These are phyloP conservation scores for Drosophila mercatorum DNA, from an alignment of 2,888 invertebrate species.

Conservation along the genomic window DNA sequence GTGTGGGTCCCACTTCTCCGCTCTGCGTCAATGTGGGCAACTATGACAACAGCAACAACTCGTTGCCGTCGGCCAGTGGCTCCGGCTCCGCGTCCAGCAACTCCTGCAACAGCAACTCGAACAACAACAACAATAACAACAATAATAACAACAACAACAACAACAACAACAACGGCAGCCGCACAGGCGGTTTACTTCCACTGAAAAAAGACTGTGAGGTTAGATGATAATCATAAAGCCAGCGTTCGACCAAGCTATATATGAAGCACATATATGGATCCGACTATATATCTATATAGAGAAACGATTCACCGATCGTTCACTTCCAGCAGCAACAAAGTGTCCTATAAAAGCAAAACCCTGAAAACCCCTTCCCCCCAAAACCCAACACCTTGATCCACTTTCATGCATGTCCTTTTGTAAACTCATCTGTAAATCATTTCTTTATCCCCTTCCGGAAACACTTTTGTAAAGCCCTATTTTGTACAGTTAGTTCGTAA, in stretches of 20 bases:
- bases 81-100: conserved; percentile 66
- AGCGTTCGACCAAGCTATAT: conserved; percentile 33
- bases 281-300: neutral
- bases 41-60: conserved; percentile 72
- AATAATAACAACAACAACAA: conserved; percentile 58
- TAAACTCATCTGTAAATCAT: conserved; percentile 8
- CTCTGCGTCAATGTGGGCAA: conserved; percentile 70
- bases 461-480: conserved; percentile 33
- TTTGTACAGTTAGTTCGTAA: conserved; percentile 72
- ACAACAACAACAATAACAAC: conserved; percentile 63
- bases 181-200: conserved; percentile 85
- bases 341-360: conserved; percentile 32
- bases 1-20: conserved; percentile 51
- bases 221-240: conserved; percentile 89
- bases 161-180: conserved; percentile 53
- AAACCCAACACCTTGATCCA: neutral
- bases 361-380: neutral
- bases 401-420: conserved; percentile 8
- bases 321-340: conserved; percentile 54
- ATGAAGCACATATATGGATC: conserved; percentile 4
- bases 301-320: conserved; percentile 30
- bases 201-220: conserved; percentile 93
- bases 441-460: neutral
- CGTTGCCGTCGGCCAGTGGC: conserved; percentile 64
- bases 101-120: conserved; percentile 69